phyloP scores from a whole-genome alignment of 2,113 vertebrate genomes.

The Peromyscus maniculatus region DNA sequence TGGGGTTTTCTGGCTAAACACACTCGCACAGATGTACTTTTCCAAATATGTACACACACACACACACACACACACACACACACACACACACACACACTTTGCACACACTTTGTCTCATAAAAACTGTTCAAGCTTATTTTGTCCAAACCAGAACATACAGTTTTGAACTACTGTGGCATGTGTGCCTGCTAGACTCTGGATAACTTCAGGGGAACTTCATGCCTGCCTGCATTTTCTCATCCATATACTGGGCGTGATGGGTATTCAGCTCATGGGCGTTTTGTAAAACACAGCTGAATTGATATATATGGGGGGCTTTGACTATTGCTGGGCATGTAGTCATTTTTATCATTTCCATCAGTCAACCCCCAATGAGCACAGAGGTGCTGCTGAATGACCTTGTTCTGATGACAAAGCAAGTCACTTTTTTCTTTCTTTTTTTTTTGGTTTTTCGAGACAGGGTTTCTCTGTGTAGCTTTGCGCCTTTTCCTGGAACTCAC shows the following conservation, averaged over 20 bases:
- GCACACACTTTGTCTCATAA: neutral
- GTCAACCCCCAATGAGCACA: neutral
- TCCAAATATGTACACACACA: neutral
- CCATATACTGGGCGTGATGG: neutral
- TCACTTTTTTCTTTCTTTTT: no score
- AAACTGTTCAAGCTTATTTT: neutral
- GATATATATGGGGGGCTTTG: neutral
- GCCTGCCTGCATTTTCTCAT: conserved; percentile 15
- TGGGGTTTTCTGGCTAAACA: neutral
- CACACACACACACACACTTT: neutral
- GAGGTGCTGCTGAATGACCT: no score
- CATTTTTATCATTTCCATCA: neutral
- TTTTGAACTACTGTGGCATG: neutral
- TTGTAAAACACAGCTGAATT: neutral
- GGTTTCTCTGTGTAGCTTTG: no score
- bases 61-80: neutral
- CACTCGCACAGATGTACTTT: no score
- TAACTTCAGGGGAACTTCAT: neutral
- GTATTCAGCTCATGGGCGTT: neutral
- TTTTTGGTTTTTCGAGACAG: no score
- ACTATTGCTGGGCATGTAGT: neutral
- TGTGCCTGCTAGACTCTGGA: neutral
- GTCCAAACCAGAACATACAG: neutral
- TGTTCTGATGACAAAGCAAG: neutral
- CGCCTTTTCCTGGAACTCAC: no score